Base-by-base conservation (phyloP, 2,888 invertebrate genomes). In the Argyresthia goedartella region DNA sequence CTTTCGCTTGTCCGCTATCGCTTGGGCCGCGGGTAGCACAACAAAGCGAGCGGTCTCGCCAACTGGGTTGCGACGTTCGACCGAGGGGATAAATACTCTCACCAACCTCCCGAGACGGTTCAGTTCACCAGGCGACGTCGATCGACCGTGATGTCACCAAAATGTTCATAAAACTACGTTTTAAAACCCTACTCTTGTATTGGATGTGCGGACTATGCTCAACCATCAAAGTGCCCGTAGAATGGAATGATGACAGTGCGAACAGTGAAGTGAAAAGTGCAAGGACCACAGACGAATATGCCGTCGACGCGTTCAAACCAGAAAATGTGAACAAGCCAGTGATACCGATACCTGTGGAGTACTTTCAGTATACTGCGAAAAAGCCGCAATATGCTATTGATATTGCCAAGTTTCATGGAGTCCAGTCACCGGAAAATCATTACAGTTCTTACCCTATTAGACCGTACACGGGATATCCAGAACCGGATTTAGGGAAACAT, bases 71-170 rank as follows among this genome's bases (percentile, higher is more conserved):
- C 76, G 66, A 78, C 76, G 71, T 69, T 67, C 67, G 64, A 78
- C 82, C 82, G 85, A 87, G 78, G 77, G 80, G 75, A 86, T 87
- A 87, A 85, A 87, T 80, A 81, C 73, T 66, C 70, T 75, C 66
- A 67, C 57, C 64, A 59, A 60, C 61, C 70, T 65, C 62, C 63
- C 69, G 73, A 66, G 68, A 73, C 65, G 74, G 76, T 77, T 81
- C 79, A 87, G 87, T 87, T 73, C 67, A 69, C 63, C 61, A 61
- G 64, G 59, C 64, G 69, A 63, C 74, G 73, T 49, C 73, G 74
- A 69, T 61, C 35, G 49, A 49, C 15, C 79, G 84, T 79, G 73
- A 85, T 85, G 85, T 80, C 66, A 78, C 78, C 75, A 71, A 81
- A 81, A 81, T 69, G 69, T 66, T 70, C 68, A 63, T 61, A 16